Evolutionary conservation across 2,113 vertebrate genomes (phyloP), one percentile per base, ranked within the genome.

Genomic region (Grantiella picta): DNA sequence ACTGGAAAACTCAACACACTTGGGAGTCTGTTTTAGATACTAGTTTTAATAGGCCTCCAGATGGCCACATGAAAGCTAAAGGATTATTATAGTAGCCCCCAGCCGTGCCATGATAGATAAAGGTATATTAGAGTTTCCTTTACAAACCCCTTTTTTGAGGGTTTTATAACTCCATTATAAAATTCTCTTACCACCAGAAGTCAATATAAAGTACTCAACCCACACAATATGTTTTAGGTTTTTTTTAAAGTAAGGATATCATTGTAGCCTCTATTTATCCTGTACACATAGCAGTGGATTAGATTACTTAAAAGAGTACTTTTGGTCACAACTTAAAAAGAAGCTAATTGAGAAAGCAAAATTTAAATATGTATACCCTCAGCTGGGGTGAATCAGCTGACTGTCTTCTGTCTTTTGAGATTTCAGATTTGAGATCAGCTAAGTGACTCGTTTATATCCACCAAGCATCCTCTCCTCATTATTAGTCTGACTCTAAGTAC

Each of bases 41-140:
- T 95, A 87, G 95, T 97, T 98, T 98, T 98, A 98, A 98, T 98
- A 97, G 98, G 97, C 96, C 96, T 98, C 98, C 98, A 98, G 97
- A 98, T 98, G 98, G 97, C 94, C 95, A 97, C 97, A 98, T 98
- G 97, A 98, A 98, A 98, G 98, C 91, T 89, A 97, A 97, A 97
- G 96, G 96, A 97, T 98, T 98, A 98, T 98, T 98, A 98, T 97
- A 97, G 97, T 81, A 97, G 97, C 97, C 97, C 96, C 98, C 97
- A 98, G 94, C 97, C n/a, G 94, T 95, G 97, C 96, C 94, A 96
- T 98, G 97, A 97, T 94, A 98, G 96, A 97, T 97, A 97, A 98
- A 98, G 97, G 97, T 98, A 90, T 97, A 93, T 96, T 91, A 97
- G 75, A 96, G 94, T 96, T 98, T 97, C 88, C 88, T 97, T 98